Conservation (phyloP, 2,888 invertebrate species). For the Ceratothoa steindachneri region DNA sequence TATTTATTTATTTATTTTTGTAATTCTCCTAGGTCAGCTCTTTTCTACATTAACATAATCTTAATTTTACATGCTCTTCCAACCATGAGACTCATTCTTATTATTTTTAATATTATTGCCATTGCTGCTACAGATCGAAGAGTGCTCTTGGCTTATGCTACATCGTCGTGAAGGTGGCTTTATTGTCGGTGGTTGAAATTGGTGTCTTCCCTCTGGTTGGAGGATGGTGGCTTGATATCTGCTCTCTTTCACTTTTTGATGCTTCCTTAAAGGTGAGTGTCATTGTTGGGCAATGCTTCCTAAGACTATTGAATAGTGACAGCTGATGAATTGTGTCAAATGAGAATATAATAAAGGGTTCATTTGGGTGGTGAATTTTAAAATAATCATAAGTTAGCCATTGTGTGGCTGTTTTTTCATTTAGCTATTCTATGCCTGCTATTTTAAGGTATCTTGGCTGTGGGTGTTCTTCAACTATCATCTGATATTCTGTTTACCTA, state of each 20-base stretch:
- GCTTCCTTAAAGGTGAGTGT: slow-evolving; percentile 72
- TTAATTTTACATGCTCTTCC: not conserved
- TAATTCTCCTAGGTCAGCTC: too few relatives aligned
- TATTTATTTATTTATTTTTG: too few relatives aligned
- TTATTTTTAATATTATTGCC: too few relatives aligned
- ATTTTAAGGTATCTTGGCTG: too few relatives aligned
- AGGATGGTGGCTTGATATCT: slow-evolving; percentile 99
- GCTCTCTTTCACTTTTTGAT: slow-evolving; percentile 87
- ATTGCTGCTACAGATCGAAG: slow-evolving; percentile 62
- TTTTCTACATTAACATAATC: too few relatives aligned
- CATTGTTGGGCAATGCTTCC: too few relatives aligned
- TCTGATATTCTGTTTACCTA: too few relatives aligned
- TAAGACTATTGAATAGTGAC: not conserved
- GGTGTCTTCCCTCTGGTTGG: slow-evolving; percentile 93
- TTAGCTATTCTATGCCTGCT: too few relatives aligned
- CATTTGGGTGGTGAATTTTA: not conserved
- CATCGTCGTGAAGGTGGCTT: slow-evolving; percentile 82
- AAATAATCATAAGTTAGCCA: not conserved
- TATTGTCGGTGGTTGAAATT: slow-evolving; percentile 93
- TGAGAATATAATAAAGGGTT: not conserved
- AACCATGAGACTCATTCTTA: not conserved
- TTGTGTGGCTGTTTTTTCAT: too few relatives aligned
- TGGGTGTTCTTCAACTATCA: too few relatives aligned
- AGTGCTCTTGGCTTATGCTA: slow-evolving; percentile 87
- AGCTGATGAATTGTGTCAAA: not conserved